Evolutionary conservation across 2,113 vertebrate species (phyloP).

Genomic region (Festucalex cinctus): DNA sequence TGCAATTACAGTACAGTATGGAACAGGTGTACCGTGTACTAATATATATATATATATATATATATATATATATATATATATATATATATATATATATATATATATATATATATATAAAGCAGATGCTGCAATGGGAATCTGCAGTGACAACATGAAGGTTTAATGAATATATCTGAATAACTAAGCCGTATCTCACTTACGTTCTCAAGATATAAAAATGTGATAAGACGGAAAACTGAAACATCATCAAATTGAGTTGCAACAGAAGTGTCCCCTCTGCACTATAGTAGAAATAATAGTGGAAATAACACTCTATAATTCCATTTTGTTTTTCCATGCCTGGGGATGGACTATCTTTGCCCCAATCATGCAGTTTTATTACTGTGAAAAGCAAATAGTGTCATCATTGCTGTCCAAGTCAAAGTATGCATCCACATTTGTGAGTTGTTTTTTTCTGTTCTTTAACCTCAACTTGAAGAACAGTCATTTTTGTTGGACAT

Average conservation of each 20-base stretch:
- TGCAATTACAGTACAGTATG: background rate
- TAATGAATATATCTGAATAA: background rate
- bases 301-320: background rate
- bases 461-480: background rate
- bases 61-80: too few relatives aligned
- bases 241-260: background rate
- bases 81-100: too few relatives aligned
- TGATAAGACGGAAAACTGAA: background rate
- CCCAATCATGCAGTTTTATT: too few relatives aligned
- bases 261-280: background rate
- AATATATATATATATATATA: too few relatives aligned
- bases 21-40: too few relatives aligned
- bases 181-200: background rate
- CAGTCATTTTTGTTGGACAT: background rate
- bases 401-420: too few relatives aligned
- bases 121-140: background rate
- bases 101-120: too few relatives aligned
- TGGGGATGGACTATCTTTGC: background rate
- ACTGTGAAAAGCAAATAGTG: background rate
- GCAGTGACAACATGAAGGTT: background rate
- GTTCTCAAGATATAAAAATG: background rate
- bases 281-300: too few relatives aligned
- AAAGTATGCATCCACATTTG: too few relatives aligned
- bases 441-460: background rate
- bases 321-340: too few relatives aligned